A percentile compares a stretch with the other conserved stretches of the same genome.
phyloP scores from a whole-genome alignment of 2,797 vertebrate genomes.

The Sandelia bainsii region DNA sequence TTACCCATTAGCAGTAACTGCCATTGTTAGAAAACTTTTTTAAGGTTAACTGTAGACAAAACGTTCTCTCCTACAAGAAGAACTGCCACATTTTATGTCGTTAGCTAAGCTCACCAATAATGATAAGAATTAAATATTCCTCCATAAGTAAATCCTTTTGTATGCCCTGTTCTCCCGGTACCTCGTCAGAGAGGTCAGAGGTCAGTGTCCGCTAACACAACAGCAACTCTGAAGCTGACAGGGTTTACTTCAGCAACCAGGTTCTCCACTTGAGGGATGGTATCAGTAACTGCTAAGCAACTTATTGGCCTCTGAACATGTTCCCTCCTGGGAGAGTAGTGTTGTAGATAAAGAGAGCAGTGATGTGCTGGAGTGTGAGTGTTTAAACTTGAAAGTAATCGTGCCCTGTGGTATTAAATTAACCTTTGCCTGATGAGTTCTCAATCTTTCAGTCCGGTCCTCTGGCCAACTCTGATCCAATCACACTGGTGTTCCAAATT shows the following conservation, averaged over 20 bases:
- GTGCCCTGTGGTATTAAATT: conserved; percentile 60
- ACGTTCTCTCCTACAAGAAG: conserved; percentile 4
- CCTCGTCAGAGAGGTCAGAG: conserved; percentile 31
- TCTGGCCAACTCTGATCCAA: conserved; percentile 51
- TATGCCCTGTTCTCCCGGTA: background rate
- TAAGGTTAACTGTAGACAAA: conserved; percentile 9
- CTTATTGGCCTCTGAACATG: conserved; percentile 33
- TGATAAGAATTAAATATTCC: conserved; percentile 4
- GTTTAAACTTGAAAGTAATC: conserved; percentile 62
- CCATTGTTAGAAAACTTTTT: background rate
- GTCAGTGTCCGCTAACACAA: conserved; percentile 23
- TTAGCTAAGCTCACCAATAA: conserved; percentile 10
- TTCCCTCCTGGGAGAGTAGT: conserved; percentile 12
- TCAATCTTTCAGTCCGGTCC: conserved; percentile 50
- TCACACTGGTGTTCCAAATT: conserved; percentile 44
- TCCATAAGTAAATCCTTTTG: conserved; percentile 1
- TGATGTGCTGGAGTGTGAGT: conserved; percentile 18
- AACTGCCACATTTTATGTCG: background rate
- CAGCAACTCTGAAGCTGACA: background rate
- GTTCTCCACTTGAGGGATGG: conserved; percentile 2
- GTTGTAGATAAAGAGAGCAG: conserved; percentile 30
- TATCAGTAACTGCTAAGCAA: conserved; percentile 21
- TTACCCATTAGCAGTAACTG: background rate
- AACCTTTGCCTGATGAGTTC: conserved; percentile 70
- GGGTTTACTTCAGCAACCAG: conserved; percentile 14